Conservation (phyloP, 2,888 invertebrate genomes). For the Lochmaea crataegi region DNA sequence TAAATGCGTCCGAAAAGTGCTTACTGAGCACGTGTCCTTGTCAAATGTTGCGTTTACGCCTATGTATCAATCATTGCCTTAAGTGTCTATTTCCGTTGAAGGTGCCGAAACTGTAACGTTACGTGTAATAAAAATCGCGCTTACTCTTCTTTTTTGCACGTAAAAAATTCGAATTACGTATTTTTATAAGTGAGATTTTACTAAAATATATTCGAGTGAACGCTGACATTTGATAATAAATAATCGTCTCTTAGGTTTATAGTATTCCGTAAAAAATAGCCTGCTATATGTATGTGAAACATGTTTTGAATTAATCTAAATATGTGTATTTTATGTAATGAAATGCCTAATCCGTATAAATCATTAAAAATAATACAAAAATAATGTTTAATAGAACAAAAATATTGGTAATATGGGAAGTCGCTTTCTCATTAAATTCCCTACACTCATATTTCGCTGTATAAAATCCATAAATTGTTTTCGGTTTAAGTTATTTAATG, state of each 20-base stretch:
- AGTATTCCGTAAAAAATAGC: background rate
- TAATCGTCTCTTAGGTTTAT: background rate
- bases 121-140: no score
- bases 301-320: background rate
- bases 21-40: no score
- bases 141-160: no score
- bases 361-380: background rate
- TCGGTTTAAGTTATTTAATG: background rate
- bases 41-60: no score
- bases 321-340: slow-evolving; percentile 3
- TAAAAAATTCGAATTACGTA: no score
- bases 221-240: background rate
- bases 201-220: no score
- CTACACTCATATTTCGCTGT: background rate
- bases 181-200: no score
- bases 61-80: no score
- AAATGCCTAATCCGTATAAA: background rate
- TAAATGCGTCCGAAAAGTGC: no score
- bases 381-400: background rate
- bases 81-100: no score
- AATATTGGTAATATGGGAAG: background rate
- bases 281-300: background rate
- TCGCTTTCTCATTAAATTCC: background rate
- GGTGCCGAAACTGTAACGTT: no score
- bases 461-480: background rate